phyloP scores from a whole-genome alignment of 2,888 invertebrate genomes.

The Coelinius sp. region DNA sequence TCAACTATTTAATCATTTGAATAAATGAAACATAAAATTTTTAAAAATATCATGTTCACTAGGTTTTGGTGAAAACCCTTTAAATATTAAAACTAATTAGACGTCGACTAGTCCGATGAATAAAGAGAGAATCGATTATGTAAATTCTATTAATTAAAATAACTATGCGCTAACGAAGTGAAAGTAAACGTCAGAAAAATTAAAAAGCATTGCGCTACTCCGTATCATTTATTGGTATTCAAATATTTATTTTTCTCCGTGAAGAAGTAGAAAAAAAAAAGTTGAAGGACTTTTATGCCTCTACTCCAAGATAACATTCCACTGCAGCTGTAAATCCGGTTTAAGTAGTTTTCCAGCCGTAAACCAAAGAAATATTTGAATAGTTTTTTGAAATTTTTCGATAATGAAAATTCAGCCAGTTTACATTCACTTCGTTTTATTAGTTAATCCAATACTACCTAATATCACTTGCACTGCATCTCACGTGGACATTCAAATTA shows the following conservation, averaged over 20 bases:
- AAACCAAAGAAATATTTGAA: neutral
- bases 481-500: conserved; percentile 9
- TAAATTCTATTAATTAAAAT: neutral
- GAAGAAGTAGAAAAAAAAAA: neutral
- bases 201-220: neutral
- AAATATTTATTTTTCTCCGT: neutral
- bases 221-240: neutral
- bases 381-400: neutral
- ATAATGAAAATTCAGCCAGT: neutral
- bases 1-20: neutral
- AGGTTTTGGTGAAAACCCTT: neutral
- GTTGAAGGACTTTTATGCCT: neutral
- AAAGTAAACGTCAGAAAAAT: neutral
- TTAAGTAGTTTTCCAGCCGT: neutral
- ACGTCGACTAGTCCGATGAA: neutral
- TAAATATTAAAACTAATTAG: neutral
- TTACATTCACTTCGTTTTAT: neutral
- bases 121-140: neutral
- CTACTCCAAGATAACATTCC: neutral
- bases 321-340: neutral
- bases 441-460: neutral
- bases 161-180: neutral
- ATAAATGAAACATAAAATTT: neutral
- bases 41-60: neutral
- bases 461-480: neutral